Evolutionary conservation across 2,888 invertebrate species (phyloP).

Genomic region (Agrilus biguttatus): DNA sequence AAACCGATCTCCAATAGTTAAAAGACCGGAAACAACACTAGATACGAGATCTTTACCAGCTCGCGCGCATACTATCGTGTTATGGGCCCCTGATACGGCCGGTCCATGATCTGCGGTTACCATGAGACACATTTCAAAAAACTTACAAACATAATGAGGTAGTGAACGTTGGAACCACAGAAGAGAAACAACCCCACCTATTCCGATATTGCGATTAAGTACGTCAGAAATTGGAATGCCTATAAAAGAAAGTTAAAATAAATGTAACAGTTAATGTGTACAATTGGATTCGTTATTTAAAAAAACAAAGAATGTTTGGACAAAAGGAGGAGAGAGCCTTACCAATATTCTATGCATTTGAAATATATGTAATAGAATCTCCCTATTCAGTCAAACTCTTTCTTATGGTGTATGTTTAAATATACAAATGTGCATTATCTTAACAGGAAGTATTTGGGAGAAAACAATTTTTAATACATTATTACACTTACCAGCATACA

Average conservation of each 20-base stretch:
- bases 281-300: neutral
- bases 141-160: constrained; percentile 87
- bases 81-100: constrained; percentile 96
- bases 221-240: constrained; percentile 63
- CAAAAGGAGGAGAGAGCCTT: neutral
- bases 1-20: constrained; percentile 97
- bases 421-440: no score
- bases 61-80: constrained; percentile 94
- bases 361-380: no score
- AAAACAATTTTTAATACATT: neutral
- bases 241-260: constrained; percentile 1
- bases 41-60: constrained; percentile 97
- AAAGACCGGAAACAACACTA: constrained; percentile 79
- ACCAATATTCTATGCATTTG: no score
- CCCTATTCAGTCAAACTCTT: no score
- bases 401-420: no score
- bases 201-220: constrained; percentile 86
- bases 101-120: constrained; percentile 98
- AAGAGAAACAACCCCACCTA: constrained; percentile 93
- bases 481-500: constrained; percentile 77
- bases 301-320: neutral
- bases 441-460: neutral
- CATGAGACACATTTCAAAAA: constrained; percentile 98
- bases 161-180: constrained; percentile 98
- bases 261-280: neutral